These are phyloP conservation scores for Pinctada fucata DNA, from an alignment of 2,888 invertebrate species.

Conservation along the genomic window DNA sequence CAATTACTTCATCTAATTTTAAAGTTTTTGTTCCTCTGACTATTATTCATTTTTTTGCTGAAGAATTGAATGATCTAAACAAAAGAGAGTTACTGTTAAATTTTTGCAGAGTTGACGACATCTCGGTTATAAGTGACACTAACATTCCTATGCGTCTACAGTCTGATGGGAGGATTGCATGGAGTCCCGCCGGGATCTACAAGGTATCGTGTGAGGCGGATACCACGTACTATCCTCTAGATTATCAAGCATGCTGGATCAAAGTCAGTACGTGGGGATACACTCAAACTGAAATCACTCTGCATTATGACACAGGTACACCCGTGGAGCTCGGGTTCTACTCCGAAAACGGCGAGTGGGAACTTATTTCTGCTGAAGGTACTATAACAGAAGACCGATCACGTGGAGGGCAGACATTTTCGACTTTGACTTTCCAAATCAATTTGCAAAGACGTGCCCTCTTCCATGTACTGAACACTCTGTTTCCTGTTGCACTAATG, in stretches of 20 bases:
- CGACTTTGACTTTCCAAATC: slow-evolving; percentile 42
- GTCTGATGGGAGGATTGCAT: slow-evolving; percentile 31
- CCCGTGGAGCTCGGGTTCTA: slow-evolving; percentile 16
- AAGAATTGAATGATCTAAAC: too few species aligned
- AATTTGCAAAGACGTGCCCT: slow-evolving; percentile 45
- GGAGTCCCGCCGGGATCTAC: slow-evolving; percentile 46
- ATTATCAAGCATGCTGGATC: slow-evolving; percentile 45
- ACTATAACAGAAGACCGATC: slow-evolving; percentile 6
- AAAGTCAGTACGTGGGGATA: slow-evolving; percentile 47
- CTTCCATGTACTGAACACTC: slow-evolving; percentile 51
- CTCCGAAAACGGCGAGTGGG: slow-evolving; percentile 53
- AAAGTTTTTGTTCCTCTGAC: too few species aligned
- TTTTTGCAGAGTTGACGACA: slow-evolving; percentile 44
- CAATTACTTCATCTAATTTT: too few species aligned
- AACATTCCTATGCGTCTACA: slow-evolving; percentile 43
- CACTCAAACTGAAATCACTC: slow-evolving; percentile 38
- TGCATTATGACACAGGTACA: not conserved
- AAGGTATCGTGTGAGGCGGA: slow-evolving; percentile 45
- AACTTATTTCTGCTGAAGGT: slow-evolving; percentile 20
- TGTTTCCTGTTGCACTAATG: slow-evolving; percentile 52
- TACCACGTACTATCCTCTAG: slow-evolving; percentile 50
- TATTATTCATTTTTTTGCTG: too few species aligned
- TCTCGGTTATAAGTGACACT: slow-evolving; percentile 43
- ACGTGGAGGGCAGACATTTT: slow-evolving; percentile 24
- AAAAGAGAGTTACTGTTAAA: too few species aligned